Base-by-base conservation (phyloP, 2,888 invertebrate genomes). In the Nemoura dubitans region DNA sequence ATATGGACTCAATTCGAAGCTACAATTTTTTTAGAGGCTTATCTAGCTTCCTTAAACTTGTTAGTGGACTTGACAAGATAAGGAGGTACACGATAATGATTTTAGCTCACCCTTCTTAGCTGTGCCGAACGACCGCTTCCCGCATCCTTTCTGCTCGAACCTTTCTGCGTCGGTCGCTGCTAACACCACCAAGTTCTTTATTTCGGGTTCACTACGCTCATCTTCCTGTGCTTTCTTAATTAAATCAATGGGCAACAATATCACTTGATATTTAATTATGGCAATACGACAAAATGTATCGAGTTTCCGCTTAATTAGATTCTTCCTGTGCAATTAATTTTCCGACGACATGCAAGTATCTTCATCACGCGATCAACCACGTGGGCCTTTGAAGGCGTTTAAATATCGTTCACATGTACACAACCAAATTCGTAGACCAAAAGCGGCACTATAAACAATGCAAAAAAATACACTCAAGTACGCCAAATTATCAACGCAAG, bases 101-200 rank as follows among this genome's bases (percentile, higher is more conserved):
- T 59, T 59, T 59, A 59, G 59, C 59, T 59, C 59, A 59, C 59
- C 59, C 59, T 59, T 59, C 59, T 59, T 59, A 59, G 59, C 21
- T 10, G 21, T 59, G 16, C 59, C 59, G 59, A 59, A 59, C 36
- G 36, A 6, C 36, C 36, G 10, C 59, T 21, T 21, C 16, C 21
- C 59, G 59, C 59, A 59, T 59, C 59, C 59, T 59, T 59, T 59
- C 59, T 14, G 59, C 59, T 59, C 14, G 59, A 21, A 59, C 59
- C 14, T 59, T 14, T 1, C 59, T 14, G 14, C 6, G 59, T 36
- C 10, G 36, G 10, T 36, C 36, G 36, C 36, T 36, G 36, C 36
- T 36, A 36, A 36, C 59, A 59, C 59, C 1, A 59, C 59, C 10
- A 59, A 16, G 59, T 59, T 21, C 21, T 59, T 21, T 59, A 59